Percentiles rank a stretch among this genome's conserved stretches.
These are phyloP conservation scores for Gymnoscelis rufifasciata DNA, from an alignment of 2,888 invertebrate species.

Conservation along the genomic window DNA sequence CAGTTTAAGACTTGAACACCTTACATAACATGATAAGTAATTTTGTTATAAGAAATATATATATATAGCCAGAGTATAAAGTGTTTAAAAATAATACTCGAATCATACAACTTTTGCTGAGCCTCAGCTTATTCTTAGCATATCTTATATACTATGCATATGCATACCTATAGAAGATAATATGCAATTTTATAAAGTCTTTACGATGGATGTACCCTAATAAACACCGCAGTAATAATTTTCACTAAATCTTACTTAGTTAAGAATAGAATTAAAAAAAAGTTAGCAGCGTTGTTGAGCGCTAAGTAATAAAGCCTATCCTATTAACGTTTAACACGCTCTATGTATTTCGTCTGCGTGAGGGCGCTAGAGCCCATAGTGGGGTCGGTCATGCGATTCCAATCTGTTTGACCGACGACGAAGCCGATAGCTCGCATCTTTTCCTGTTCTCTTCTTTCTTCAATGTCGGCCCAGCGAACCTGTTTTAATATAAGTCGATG, in stretches of 20 bases:
- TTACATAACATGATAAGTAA: too few relatives aligned
- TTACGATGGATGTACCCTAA: too few relatives aligned
- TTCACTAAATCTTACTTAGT: neutral
- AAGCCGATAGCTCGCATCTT: constrained; percentile 97
- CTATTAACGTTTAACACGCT: constrained; percentile 67
- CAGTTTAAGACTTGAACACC: neutral
- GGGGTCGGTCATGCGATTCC: constrained; percentile 96
- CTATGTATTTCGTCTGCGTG: constrained; percentile 96
- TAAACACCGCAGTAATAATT: too few relatives aligned
- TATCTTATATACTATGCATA: too few relatives aligned
- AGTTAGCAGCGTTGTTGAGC: neutral
- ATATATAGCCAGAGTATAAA: too few relatives aligned
- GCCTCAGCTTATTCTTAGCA: too few relatives aligned
- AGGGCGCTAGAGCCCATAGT: constrained; percentile 92
- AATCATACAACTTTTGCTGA: too few relatives aligned
- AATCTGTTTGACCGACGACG: constrained; percentile 97
- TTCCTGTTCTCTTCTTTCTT: constrained; percentile 93
- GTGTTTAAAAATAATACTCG: too few relatives aligned
- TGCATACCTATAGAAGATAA: too few relatives aligned
- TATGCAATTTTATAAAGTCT: too few relatives aligned
- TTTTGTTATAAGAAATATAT: too few relatives aligned
- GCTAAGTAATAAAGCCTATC: neutral
- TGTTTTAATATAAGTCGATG: constrained; percentile 76
- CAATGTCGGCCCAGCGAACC: constrained; percentile 99
- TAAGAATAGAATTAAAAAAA: constrained; percentile 2